Conservation (phyloP, 2,888 invertebrate genomes). For the Pyrocoelia pectoralis region DNA sequence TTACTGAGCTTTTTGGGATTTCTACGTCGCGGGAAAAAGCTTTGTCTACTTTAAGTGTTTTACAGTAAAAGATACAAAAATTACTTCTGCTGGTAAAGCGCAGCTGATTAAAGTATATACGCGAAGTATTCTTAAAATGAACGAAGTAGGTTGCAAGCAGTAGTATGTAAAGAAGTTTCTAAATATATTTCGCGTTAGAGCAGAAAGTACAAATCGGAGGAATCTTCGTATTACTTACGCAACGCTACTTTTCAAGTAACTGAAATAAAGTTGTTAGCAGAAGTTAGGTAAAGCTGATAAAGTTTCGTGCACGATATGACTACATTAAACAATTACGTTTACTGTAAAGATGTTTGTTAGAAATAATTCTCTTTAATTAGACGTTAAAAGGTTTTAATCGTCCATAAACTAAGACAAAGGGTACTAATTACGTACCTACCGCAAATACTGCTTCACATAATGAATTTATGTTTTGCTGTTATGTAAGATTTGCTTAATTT, state of each 20-base stretch:
- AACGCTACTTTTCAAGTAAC: neutral
- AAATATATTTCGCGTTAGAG: neutral
- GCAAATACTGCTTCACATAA: neutral
- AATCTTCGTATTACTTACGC: constrained; percentile 1
- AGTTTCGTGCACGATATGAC: constrained; percentile 14
- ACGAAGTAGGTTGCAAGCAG: no score
- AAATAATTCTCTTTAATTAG: constrained; percentile 13
- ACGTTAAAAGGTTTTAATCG: constrained; percentile 9
- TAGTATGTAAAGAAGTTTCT: no score
- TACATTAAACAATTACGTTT: constrained; percentile 3
- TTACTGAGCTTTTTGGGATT: constrained; percentile 41
- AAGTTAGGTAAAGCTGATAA: constrained; percentile 16
- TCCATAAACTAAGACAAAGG: neutral
- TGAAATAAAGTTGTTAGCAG: constrained; percentile 9
- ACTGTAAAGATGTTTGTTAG: constrained; percentile 11
- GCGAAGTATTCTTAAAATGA: neutral
- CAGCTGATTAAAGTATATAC: neutral
- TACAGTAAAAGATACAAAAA: constrained; percentile 35
- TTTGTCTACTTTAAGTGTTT: constrained; percentile 41
- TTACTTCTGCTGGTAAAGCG: constrained; percentile 15
- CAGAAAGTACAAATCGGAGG: constrained; percentile 1
- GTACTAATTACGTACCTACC: neutral
- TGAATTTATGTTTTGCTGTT: neutral
- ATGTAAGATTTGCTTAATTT: neutral
- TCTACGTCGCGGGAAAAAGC: constrained; percentile 40